Percentiles rank a stretch among this genome's conserved stretches.
These are phyloP conservation scores for Plagodis dolabraria DNA, from an alignment of 2,888 invertebrate genomes.

Conservation along the genomic window DNA sequence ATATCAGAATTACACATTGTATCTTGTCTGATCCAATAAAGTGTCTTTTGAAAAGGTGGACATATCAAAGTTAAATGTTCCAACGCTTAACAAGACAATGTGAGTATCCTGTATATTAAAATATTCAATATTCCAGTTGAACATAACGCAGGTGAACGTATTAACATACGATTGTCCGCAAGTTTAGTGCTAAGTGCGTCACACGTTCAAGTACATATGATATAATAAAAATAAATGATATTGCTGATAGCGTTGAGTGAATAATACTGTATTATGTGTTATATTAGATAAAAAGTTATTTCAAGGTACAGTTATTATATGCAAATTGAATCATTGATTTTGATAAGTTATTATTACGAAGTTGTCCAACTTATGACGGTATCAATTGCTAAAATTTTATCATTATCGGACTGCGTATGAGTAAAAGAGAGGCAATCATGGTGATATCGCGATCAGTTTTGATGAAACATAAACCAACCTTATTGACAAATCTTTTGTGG, in stretches of 20 bases:
- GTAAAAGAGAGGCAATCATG: too few species aligned
- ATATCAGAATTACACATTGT: too few species aligned
- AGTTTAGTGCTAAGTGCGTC: conserved; percentile 15
- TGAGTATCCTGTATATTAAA: conserved; percentile 14
- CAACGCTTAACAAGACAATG: conserved; percentile 5
- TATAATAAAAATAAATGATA: conserved; percentile 1
- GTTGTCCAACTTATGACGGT: too few species aligned
- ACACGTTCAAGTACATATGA: neutral
- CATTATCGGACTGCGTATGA: too few species aligned
- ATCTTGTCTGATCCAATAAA: too few species aligned
- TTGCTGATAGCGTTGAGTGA: conserved; percentile 7
- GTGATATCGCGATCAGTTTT: too few species aligned
- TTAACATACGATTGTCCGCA: conserved; percentile 12
- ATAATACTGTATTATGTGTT: conserved; percentile 4
- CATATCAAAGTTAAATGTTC: neutral
- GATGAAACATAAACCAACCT: too few species aligned
- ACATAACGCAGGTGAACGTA: conserved; percentile 9
- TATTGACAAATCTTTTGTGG: too few species aligned
- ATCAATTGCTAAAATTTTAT: too few species aligned
- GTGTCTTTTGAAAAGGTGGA: too few species aligned
- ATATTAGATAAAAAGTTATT: conserved; percentile 15
- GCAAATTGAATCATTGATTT: too few species aligned
- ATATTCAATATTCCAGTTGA: conserved; percentile 4
- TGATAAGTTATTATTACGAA: too few species aligned
- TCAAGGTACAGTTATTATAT: neutral